Base-by-base conservation (phyloP, 2,113 vertebrate species). In the Sebastes schlegelii region DNA sequence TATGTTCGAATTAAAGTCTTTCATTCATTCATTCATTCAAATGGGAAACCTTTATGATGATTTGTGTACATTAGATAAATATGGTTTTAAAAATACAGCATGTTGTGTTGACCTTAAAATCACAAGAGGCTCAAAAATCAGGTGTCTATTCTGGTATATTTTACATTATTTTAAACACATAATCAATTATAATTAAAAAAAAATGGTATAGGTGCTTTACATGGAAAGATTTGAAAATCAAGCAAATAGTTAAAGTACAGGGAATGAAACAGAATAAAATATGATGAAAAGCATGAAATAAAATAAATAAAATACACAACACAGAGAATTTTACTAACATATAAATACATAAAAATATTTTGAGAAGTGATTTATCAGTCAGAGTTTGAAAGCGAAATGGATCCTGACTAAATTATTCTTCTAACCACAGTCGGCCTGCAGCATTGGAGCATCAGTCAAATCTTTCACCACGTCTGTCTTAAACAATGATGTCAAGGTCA, bases 301-400 rank as follows among this genome's bases (percentile, higher is more conserved):
- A 17, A 23, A 51, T 48, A 68, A 17, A 16, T 17, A 8, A 13
- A 52, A 51, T 10, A 13, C 1, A 70, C n/a, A 19, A 69, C 51
- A 17, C 4, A 40, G 17, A 16, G 1, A 51, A 52, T 7, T 26
- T 43, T 14, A 71, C 4, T 21, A 72, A 58, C 14, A 60, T 45
- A 34, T 19, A 11, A 21, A 21, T 8, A 12, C 34, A 6, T 2
- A 13, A 43, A 45, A 1, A 23, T 14, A 2, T 61, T 65, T 12
- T 45, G 6, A 57, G 17, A 52, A 40, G 42, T 21, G 7, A 48
- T 67, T 66, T 40, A 40, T 60, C 48, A 34, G 16, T 21, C 16
- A 34, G 11, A 74, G 54, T 62, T 74, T 84, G 14, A 79, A 74
- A 78, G 83, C 77, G 54, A 45, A 66, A 80, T 19, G 45, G 62